Evolutionary conservation across 2,113 vertebrate species (phyloP), one percentile per base, ranked within the genome.

Genomic region (Galbula dea): DNA sequence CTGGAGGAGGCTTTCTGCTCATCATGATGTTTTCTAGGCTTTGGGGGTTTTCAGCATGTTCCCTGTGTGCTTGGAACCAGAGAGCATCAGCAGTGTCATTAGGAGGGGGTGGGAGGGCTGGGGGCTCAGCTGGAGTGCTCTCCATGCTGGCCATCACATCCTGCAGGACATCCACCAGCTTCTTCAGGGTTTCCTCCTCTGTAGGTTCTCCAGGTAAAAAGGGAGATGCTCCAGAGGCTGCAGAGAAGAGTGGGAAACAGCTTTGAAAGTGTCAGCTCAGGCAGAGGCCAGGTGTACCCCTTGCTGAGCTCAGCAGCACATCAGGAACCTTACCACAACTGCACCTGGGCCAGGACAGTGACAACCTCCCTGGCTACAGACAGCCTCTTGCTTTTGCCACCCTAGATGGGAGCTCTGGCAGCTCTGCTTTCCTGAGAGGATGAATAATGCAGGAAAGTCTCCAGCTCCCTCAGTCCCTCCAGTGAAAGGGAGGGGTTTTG

Each of bases 1-100:
- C 18, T 26, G 48, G 27, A 41, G n/a, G 3, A 30, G 29, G 15
- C 27, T 5, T 41, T 20, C 21, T 22, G 8, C 17, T 10, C 51
- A 27, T 4, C 10, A 27, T 1, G 7, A 27, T 0, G 2, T 29
- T 78, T 78, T 57, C 29, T 12, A 13, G 15, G 16, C 0, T 27
- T 37, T 24, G 12, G n/a, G 30, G 18, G 32, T 55, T 66, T 48
- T 30, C 30, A 63, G 15, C 29, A 11, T 5, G 6, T 34, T 46
- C 71, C 26, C 63, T 39, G 6, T 20, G 17, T 4, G 32, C 5
- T 69, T 65, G 32, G 8, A 85, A n/a, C 61, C 65, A 39, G 7
- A 62, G 78, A 20, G 51, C 51, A 29, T 26, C 23, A 12, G 13
- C 1, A 16, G 41, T 4, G 12, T 5, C 29, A 4, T 14, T 22